Percentiles rank a stretch among this genome's conserved stretches.
Conservation (phyloP, 2,797 vertebrate genomes). For the Carapus acus region DNA sequence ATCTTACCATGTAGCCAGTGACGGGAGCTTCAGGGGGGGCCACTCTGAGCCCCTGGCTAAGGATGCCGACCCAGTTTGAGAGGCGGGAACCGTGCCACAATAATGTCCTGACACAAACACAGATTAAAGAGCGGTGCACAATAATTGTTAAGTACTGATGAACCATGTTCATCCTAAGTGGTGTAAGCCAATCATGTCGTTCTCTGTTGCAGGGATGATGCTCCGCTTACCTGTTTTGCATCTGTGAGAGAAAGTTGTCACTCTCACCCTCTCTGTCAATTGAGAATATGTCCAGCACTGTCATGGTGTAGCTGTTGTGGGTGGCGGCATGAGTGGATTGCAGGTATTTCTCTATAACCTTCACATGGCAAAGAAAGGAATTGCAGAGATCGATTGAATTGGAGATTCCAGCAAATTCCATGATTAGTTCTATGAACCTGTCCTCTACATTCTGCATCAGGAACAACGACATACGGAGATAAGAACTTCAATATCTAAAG, state of each 20-base stretch:
- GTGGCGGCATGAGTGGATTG: conserved; percentile 82
- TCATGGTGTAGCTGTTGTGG: conserved; percentile 82
- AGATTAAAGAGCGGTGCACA: no score
- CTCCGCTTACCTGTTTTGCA: conserved; percentile 75
- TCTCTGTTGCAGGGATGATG: background rate
- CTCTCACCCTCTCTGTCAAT: conserved; percentile 76
- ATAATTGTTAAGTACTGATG: no score
- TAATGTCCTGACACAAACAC: conserved; percentile 69
- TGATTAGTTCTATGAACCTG: no score
- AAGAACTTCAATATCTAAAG: no score
- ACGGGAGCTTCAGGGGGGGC: conserved; percentile 85
- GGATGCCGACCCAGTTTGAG: conserved; percentile 87
- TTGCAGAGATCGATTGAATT: no score
- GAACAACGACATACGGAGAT: no score
- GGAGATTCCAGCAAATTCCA: no score
- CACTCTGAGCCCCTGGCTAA: conserved; percentile 82
- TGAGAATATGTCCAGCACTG: conserved; percentile 77
- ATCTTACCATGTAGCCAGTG: conserved; percentile 86
- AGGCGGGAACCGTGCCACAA: conserved; percentile 90
- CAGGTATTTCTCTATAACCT: conserved; percentile 81
- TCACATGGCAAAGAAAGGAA: conserved; percentile 14
- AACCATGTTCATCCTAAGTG: background rate
- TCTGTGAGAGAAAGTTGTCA: conserved; percentile 69
- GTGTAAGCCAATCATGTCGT: background rate
- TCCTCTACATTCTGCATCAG: no score